phyloP scores from a whole-genome alignment of 2,888 invertebrate genomes.

The Agapostemon virescens region DNA sequence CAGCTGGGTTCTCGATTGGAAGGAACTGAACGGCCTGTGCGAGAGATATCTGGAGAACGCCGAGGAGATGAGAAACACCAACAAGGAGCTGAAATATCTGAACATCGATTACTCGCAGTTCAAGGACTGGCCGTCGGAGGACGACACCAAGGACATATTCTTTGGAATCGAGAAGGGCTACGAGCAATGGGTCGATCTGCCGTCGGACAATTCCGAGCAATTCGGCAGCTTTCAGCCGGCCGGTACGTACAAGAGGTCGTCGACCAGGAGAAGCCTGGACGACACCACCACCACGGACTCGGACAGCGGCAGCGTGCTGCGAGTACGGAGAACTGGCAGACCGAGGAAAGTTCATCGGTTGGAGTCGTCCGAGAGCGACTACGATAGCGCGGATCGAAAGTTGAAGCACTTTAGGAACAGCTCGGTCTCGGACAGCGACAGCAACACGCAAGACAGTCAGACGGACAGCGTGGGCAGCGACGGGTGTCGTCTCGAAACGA shows the following conservation, averaged over 20 bases:
- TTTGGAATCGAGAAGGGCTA: conserved; percentile 86
- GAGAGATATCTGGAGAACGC: conserved; percentile 82
- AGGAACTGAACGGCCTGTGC: conserved; percentile 82
- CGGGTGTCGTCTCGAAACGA: conserved; percentile 74
- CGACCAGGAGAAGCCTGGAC: conserved; percentile 74
- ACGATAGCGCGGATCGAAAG: conserved; percentile 75
- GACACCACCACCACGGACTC: conserved; percentile 76
- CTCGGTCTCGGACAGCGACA: conserved; percentile 80
- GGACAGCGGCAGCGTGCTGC: conserved; percentile 75
- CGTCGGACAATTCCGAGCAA: conserved; percentile 75
- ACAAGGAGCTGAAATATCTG: conserved; percentile 88
- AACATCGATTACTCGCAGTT: conserved; percentile 87
- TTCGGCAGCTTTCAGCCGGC: conserved; percentile 76
- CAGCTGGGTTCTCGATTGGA: conserved; percentile 86
- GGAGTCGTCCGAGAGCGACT: conserved; percentile 79
- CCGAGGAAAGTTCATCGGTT: conserved; percentile 75
- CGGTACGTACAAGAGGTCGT: conserved; percentile 71
- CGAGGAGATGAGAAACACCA: conserved; percentile 84
- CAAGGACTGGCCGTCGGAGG: conserved; percentile 84
- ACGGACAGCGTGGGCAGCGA: conserved; percentile 81
- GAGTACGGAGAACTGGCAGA: conserved; percentile 69
- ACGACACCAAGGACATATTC: conserved; percentile 82
- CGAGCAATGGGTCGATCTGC: conserved; percentile 79
- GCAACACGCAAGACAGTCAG: conserved; percentile 81
- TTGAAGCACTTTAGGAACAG: conserved; percentile 72